Evolutionary conservation across 2,113 vertebrate genomes (phyloP).

Genomic region (Bombycilla garrulus): DNA sequence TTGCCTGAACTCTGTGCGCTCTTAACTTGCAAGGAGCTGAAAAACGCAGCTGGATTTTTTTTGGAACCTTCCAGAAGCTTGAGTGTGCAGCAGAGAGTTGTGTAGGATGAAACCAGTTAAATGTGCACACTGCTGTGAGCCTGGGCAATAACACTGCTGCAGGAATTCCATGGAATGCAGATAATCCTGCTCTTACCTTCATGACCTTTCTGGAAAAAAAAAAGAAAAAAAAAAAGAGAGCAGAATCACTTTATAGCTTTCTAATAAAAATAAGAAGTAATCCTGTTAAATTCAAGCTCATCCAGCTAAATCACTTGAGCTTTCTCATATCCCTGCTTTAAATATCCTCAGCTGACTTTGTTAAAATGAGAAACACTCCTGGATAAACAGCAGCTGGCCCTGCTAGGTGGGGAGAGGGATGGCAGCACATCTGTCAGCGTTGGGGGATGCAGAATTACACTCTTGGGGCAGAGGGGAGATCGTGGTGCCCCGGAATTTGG

Average conservation of each 20-base stretch:
- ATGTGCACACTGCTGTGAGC: neutral
- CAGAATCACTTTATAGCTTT: constrained; percentile 12
- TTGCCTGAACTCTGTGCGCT: neutral
- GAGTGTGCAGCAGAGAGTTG: neutral
- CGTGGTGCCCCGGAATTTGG: neutral
- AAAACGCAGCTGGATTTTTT: neutral
- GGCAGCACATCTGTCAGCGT: neutral
- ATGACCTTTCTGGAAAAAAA: neutral
- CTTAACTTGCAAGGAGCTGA: neutral
- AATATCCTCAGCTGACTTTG: neutral
- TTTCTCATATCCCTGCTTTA: neutral
- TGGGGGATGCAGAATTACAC: neutral
- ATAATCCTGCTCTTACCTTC: neutral
- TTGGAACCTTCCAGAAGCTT: neutral
- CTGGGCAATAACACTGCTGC: neutral
- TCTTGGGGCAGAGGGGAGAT: neutral
- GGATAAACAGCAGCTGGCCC: neutral
- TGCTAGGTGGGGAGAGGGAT: neutral
- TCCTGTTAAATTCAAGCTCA: constrained; percentile 59
- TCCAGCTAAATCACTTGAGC: constrained; percentile 51
- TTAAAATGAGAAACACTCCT: neutral
- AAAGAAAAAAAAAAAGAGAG: neutral
- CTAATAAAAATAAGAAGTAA: constrained; percentile 62
- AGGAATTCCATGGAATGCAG: neutral
- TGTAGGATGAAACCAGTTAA: neutral